Evolutionary conservation across 2,888 invertebrate genomes (phyloP), one percentile per base, ranked within the genome.

Genomic region (Drosophila atripex): DNA sequence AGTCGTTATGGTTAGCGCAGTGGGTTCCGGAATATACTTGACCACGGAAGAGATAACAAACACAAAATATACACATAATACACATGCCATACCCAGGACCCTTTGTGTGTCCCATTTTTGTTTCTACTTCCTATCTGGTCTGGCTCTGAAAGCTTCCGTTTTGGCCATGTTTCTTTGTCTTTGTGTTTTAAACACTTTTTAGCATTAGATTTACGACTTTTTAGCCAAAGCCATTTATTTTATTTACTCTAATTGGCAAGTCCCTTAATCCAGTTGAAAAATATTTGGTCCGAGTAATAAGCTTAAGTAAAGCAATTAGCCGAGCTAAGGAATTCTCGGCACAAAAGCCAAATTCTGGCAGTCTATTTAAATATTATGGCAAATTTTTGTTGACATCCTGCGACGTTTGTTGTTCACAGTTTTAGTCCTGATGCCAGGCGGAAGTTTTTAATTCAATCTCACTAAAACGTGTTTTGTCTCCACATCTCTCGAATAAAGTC

Each of bases 401-500:
- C 32, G 46, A 46, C 30, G 46, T 52, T 58, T 64, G 32, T 45
- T 38, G 28, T 35, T 51, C 60, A 9, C 25, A 21, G 30, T 32
- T 38, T 59, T 43, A 16, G 30, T 52, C 57, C n/a, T 21, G 14
- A 30, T 23, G 69, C 43, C 51, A 45, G 55, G 50, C 71, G 57
- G 46, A 75, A 78, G 56, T 79, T 79, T 71, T 57, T 51, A 78
- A 79, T 77, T 77, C 43, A 72, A 75, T 76, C 74, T 59, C 16
- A 32, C 50, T 46, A 32, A 30, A 64, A 61, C 63, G 61, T 64
- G 64, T 61, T 52, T 38, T 52, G 61, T 64, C 38, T 32, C 16
- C 51, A 39, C 51, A 61, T 52, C 46, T 64, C 50, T 45, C 46
- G 45, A 60, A 51, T 51, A 46, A 23, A 57, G 49, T 61, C 49